A percentile compares a stretch with the other conserved stretches of the same genome.
phyloP scores from a whole-genome alignment of 2,113 vertebrate species.

The Sisor rabdophorus region DNA sequence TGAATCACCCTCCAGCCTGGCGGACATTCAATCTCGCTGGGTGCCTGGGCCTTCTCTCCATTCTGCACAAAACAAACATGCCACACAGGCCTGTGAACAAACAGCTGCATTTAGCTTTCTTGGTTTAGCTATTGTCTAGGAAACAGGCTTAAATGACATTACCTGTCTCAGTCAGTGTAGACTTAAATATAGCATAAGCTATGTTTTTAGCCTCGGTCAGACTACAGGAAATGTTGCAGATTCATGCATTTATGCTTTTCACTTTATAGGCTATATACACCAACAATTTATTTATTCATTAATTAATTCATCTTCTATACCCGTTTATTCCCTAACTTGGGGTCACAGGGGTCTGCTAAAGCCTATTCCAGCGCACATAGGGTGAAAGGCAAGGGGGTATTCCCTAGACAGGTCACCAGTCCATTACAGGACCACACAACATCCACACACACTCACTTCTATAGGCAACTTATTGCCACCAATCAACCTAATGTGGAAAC shows the following conservation, averaged over 20 bases:
- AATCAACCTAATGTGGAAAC: too few relatives aligned
- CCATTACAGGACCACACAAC: too few relatives aligned
- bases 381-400: too few relatives aligned
- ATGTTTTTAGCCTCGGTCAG: not conserved
- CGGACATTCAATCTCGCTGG: conserved; percentile 79
- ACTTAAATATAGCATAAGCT: not conserved
- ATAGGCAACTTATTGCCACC: too few relatives aligned
- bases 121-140: conserved; percentile 1
- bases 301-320: too few relatives aligned
- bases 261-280: not conserved
- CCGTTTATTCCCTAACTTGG: too few relatives aligned
- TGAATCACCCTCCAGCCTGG: conserved; percentile 90
- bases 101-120: conserved; percentile 8
- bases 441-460: too few relatives aligned
- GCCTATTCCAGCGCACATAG: too few relatives aligned
- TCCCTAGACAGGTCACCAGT: too few relatives aligned
- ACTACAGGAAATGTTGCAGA: not conserved
- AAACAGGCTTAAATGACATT: conserved; percentile 28
- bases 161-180: not conserved
- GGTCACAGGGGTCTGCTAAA: too few relatives aligned
- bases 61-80: conserved; percentile 71
- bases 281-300: not conserved
- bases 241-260: not conserved
- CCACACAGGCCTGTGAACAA: conserved; percentile 9
- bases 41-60: conserved; percentile 81